Evolutionary conservation across 2,113 vertebrate species (phyloP).

Genomic region (Chaetodon auriga): DNA sequence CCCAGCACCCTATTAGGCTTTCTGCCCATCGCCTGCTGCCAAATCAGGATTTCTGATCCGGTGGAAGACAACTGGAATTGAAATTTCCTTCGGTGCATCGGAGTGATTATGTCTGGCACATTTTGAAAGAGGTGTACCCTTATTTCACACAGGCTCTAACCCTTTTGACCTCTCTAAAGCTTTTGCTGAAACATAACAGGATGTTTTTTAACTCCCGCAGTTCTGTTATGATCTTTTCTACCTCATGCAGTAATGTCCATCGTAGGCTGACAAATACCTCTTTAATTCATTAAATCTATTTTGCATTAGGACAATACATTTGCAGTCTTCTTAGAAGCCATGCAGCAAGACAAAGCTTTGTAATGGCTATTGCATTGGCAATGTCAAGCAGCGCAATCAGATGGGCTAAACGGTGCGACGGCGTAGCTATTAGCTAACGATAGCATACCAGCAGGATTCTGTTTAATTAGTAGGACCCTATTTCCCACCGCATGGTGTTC

Average conservation of each 20-base stretch:
- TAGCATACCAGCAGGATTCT: slow-evolving; percentile 62
- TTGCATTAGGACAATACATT: neutral
- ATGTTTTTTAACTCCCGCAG: neutral
- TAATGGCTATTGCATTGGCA: slow-evolving; percentile 32
- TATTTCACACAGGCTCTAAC: slow-evolving; percentile 7
- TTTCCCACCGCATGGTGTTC: slow-evolving; percentile 56
- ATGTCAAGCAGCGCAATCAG: slow-evolving; percentile 68
- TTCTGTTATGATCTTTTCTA: slow-evolving; percentile 17
- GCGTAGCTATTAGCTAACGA: slow-evolving; percentile 74
- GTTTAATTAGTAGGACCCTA: slow-evolving; percentile 72
- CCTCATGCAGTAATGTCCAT: neutral
- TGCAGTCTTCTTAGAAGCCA: neutral
- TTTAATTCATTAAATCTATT: neutral
- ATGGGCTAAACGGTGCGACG: slow-evolving; percentile 69
- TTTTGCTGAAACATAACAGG: slow-evolving; percentile 4
- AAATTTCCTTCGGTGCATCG: slow-evolving; percentile 16
- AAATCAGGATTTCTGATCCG: slow-evolving; percentile 44
- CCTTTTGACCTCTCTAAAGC: slow-evolving; percentile 16
- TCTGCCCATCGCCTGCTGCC: slow-evolving; percentile 8
- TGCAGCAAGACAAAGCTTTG: slow-evolving; percentile 22
- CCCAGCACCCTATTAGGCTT: slow-evolving; percentile 46
- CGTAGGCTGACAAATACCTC: neutral
- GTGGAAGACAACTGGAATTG: slow-evolving; percentile 29
- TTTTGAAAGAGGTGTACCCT: slow-evolving; percentile 7
- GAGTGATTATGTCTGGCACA: slow-evolving; percentile 16